Conservation (phyloP, 2,113 vertebrate species). For the Candoia aspera region DNA sequence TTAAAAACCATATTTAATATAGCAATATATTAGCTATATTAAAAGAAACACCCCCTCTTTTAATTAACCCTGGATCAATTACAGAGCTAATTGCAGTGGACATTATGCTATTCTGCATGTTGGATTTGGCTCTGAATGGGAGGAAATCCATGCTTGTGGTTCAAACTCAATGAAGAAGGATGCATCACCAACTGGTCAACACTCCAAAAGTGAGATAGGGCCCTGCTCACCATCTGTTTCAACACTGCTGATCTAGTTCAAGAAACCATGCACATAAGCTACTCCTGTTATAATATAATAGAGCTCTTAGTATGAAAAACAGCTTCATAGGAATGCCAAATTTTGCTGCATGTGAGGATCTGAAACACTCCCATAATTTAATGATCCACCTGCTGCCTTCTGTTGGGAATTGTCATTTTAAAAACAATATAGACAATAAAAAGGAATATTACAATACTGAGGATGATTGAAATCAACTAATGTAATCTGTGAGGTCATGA, state of each 20-base stretch:
- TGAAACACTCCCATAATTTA: conserved; percentile 2
- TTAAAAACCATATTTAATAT: conserved; percentile 32
- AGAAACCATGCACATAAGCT: conserved; percentile 22
- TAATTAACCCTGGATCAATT: conserved; percentile 2
- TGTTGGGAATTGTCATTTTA: conserved; percentile 42
- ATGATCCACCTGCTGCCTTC: conserved; percentile 43
- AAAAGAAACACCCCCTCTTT: not conserved
- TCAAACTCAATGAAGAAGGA: conserved; percentile 50
- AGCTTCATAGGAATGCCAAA: conserved; percentile 12
- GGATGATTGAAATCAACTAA: conserved; percentile 56
- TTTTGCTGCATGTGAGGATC: conserved; percentile 11
- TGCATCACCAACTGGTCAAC: conserved; percentile 19
- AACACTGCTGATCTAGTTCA: conserved; percentile 22
- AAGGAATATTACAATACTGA: conserved; percentile 51
- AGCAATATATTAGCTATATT: conserved; percentile 29
- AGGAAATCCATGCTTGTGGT: conserved; percentile 42
- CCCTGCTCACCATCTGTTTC: conserved; percentile 24
- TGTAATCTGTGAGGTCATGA: conserved; percentile 58
- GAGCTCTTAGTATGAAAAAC: conserved; percentile 16
- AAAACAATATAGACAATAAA: conserved; percentile 42
- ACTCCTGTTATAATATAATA: conserved; percentile 27
- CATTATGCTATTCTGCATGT: conserved; percentile 47
- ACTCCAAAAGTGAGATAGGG: conserved; percentile 41
- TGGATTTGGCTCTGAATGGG: conserved; percentile 40
- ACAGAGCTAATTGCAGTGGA: conserved; percentile 53